phyloP scores from a whole-genome alignment of 2,888 invertebrate species.

The Zygogramma bicolorata region DNA sequence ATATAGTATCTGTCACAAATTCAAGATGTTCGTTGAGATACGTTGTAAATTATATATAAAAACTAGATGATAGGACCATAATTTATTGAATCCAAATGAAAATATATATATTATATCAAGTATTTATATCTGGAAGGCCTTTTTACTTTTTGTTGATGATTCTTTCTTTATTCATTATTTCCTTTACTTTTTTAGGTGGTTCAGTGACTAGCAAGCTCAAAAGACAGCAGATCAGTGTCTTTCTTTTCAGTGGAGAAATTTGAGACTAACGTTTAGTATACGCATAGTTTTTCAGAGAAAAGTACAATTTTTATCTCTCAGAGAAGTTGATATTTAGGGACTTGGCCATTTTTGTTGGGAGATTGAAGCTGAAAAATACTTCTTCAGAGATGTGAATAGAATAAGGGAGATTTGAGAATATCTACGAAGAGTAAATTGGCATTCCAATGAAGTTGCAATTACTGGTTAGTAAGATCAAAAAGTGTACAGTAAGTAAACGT shows the following conservation, averaged over 20 bases:
- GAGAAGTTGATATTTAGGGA: too few relatives aligned
- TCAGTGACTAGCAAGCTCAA: not conserved
- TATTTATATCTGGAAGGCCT: not conserved
- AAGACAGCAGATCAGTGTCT: too few relatives aligned
- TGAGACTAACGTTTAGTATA: too few relatives aligned
- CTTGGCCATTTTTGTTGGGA: too few relatives aligned
- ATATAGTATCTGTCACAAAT: slow-evolving; percentile 6
- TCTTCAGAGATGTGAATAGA: not conserved
- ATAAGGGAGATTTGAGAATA: not conserved
- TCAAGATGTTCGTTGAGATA: not conserved
- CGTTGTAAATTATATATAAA: slow-evolving; percentile 3
- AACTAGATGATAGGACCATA: not conserved
- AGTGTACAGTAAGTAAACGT: not conserved
- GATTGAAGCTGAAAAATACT: too few relatives aligned
- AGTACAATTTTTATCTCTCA: too few relatives aligned
- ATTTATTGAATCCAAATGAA: not conserved
- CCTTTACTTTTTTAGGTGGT: too few relatives aligned
- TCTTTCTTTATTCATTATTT: too few relatives aligned
- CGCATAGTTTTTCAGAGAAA: too few relatives aligned
- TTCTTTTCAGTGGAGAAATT: too few relatives aligned
- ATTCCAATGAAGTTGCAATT: not conserved
- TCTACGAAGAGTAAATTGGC: not conserved
- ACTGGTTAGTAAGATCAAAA: not conserved
- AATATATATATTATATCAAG: not conserved
- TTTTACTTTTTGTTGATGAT: not conserved